These are phyloP conservation scores for Leucozona laternaria DNA, from an alignment of 2,888 invertebrate genomes.

Conservation along the genomic window DNA sequence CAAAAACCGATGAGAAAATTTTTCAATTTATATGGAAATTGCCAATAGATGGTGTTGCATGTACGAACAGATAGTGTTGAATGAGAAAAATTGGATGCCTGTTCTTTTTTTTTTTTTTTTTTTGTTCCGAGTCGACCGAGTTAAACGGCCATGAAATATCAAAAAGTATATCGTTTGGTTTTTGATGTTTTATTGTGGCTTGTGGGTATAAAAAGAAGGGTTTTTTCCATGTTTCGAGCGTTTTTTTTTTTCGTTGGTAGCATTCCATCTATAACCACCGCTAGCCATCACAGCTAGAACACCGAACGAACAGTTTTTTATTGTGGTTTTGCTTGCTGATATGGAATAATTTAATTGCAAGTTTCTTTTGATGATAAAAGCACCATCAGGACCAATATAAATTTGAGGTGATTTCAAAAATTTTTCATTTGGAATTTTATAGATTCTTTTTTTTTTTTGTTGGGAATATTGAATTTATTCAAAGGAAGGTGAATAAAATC, in stretches of 20 bases:
- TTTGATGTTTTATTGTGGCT: conserved; percentile 27
- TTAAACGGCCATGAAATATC: conserved; percentile 69
- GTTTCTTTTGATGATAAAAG: conserved; percentile 34
- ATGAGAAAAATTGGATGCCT: conserved; percentile 42
- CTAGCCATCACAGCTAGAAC: neutral
- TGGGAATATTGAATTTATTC: neutral
- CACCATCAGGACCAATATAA: neutral
- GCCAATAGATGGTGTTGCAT: conserved; percentile 73
- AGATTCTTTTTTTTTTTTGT: neutral
- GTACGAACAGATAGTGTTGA: conserved; percentile 49
- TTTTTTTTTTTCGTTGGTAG: neutral
- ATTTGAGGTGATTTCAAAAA: conserved; percentile 1
- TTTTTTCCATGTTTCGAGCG: neutral
- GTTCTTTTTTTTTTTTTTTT: conserved; percentile 17
- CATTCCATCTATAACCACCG: neutral
- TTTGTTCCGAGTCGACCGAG: conserved; percentile 23
- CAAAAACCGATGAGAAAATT: conserved; percentile 65
- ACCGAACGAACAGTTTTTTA: conserved; percentile 21
- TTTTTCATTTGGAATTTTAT: neutral
- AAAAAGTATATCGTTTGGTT: conserved; percentile 45
- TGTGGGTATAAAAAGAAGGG: conserved; percentile 1
- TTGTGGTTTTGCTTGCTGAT: conserved; percentile 49
- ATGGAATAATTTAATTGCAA: conserved; percentile 58
- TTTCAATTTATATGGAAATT: conserved; percentile 76
- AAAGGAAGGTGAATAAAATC: neutral